Evolutionary conservation across 2,888 invertebrate genomes (phyloP).

Genomic region (Cecidostiba fungosa): DNA sequence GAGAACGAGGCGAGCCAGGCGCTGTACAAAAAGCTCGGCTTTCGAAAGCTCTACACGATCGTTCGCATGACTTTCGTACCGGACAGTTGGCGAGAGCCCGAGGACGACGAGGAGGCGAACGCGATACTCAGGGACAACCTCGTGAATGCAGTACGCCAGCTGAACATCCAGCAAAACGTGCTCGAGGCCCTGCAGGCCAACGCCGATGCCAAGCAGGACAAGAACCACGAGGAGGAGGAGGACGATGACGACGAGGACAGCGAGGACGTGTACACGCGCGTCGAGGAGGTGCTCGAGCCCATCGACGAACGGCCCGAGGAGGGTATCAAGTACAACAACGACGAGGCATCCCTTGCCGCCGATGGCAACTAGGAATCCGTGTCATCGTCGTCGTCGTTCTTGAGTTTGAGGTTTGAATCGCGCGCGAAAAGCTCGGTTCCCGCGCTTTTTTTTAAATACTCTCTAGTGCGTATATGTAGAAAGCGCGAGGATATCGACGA

Average conservation of each 20-base stretch:
- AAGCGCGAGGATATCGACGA: not conserved
- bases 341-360: conserved; percentile 30
- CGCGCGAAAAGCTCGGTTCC: not conserved
- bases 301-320: conserved; percentile 65
- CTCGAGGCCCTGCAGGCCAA: conserved; percentile 69
- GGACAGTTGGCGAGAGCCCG: conserved; percentile 74
- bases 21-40: conserved; percentile 91
- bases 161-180: conserved; percentile 69
- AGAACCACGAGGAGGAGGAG: conserved; percentile 66
- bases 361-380: not conserved
- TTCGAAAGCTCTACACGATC: conserved; percentile 87
- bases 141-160: conserved; percentile 71
- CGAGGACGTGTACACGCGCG: conserved; percentile 58
- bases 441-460: not conserved
- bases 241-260: conserved; percentile 69
- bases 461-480: not conserved
- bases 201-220: conserved; percentile 65
- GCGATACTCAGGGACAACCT: conserved; percentile 71
- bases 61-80: conserved; percentile 83
- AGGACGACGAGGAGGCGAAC: conserved; percentile 63
- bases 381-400: not conserved
- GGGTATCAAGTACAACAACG: conserved; percentile 63
- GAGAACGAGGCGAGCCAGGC: conserved; percentile 93
- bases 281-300: conserved; percentile 63
- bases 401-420: conserved; percentile 5